Evolutionary conservation across 1,140 invertebrate species (phyloP).

Genomic region (Elymnias hypermnestra): DNA sequence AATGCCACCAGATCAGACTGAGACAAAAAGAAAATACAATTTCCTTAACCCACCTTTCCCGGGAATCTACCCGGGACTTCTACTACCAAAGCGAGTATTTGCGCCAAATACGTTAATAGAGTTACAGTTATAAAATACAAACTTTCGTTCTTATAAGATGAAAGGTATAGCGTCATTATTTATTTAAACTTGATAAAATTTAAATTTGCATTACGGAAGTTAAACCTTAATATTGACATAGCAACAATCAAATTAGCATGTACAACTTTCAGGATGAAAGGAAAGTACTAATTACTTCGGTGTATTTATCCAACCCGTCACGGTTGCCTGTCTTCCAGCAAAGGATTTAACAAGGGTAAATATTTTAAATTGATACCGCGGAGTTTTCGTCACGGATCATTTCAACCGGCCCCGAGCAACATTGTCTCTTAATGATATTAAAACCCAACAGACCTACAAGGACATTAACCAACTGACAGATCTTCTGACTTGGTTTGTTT

Average conservation of each 20-base stretch:
- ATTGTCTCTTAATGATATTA: constrained; percentile 59
- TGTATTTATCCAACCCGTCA: constrained; percentile 38
- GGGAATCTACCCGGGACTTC: too few relatives aligned
- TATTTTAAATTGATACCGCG: constrained; percentile 60
- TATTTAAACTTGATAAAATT: too few relatives aligned
- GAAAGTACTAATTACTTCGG: constrained; percentile 33
- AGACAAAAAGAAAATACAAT: too few relatives aligned
- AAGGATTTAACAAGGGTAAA: constrained; percentile 54
- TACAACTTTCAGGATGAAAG: constrained; percentile 24
- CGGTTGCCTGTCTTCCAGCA: constrained; percentile 32
- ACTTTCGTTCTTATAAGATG: too few relatives aligned
- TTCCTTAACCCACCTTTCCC: too few relatives aligned
- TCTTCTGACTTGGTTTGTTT: background rate
- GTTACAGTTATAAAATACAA: too few relatives aligned
- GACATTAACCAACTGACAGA: constrained; percentile 32
- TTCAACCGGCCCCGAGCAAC: constrained; percentile 34
- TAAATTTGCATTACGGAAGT: too few relatives aligned
- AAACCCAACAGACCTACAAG: constrained; percentile 38
- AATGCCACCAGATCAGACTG: too few relatives aligned
- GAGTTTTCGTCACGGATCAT: constrained; percentile 59
- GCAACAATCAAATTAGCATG: constrained; percentile 9
- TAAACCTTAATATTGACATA: background rate
- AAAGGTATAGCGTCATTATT: too few relatives aligned
- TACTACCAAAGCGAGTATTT: too few relatives aligned
- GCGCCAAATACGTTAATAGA: too few relatives aligned